Evolutionary conservation across 2,888 invertebrate genomes (phyloP).

Genomic region (Lymantria monacha): DNA sequence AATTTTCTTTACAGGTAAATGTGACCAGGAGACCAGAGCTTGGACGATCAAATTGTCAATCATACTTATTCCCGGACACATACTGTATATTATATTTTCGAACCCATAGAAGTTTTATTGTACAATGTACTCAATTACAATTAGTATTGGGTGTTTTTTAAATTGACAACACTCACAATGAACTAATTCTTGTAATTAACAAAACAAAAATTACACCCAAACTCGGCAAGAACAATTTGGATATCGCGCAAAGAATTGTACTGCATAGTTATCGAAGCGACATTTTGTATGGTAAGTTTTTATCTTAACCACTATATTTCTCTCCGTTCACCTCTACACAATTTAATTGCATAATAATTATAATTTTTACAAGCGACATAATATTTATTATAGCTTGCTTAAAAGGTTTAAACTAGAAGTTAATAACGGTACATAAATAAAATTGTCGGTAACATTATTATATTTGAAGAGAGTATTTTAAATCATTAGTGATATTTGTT

Average conservation of each 20-base stretch:
- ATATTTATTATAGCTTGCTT: conserved; percentile 19
- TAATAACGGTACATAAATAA: conserved; percentile 5
- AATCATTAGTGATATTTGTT: background rate
- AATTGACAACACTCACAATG: no score
- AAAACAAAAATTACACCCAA: no score
- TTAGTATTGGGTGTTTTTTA: no score
- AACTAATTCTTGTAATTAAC: no score
- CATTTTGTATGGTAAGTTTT: no score
- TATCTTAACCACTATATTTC: no score
- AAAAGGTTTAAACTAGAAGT: conserved; percentile 14
- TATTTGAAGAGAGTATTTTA: conserved; percentile 6
- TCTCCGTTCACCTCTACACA: conserved; percentile 34
- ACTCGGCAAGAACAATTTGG: no score
- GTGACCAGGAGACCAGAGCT: conserved; percentile 12
- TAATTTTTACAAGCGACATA: conserved; percentile 18
- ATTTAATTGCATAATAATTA: conserved; percentile 23
- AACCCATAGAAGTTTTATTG: conserved; percentile 28
- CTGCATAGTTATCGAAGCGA: no score
- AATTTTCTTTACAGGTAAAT: conserved; percentile 39
- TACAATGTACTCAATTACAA: conserved; percentile 34
- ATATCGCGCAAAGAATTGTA: no score
- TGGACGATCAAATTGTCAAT: conserved; percentile 42
- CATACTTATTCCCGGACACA: conserved; percentile 50
- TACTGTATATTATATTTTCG: conserved; percentile 36
- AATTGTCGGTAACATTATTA: conserved; percentile 6